Evolutionary conservation across 2,888 invertebrate genomes (phyloP).

Genomic region (Eulithis prunata): DNA sequence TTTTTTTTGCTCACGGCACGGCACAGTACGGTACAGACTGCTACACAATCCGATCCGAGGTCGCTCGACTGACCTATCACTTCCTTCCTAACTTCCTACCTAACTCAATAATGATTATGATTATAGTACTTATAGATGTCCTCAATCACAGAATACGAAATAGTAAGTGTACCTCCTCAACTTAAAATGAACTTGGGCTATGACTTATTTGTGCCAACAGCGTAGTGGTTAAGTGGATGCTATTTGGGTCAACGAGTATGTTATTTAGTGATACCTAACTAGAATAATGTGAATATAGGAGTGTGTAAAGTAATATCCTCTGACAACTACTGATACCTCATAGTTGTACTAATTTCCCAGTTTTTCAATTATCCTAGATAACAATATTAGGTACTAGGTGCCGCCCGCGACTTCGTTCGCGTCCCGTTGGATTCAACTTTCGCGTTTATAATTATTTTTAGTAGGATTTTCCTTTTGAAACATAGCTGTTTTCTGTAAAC

Average conservation of each 20-base stretch:
- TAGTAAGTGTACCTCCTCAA: conserved; percentile 13
- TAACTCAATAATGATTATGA: conserved; percentile 5
- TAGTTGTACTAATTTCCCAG: not conserved
- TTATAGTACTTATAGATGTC: conserved; percentile 15
- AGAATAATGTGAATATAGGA: conserved; percentile 6
- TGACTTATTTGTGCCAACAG: conserved; percentile 23
- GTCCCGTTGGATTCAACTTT: too few relatives aligned
- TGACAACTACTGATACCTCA: not conserved
- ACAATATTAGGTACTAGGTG: conserved; percentile 9
- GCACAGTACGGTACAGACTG: conserved; percentile 4
- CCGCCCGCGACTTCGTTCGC: too few relatives aligned
- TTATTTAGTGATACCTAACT: conserved; percentile 13
- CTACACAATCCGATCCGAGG: conserved; percentile 47
- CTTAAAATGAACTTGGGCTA: conserved; percentile 25
- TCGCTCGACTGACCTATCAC: conserved; percentile 51
- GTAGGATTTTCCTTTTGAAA: conserved; percentile 23
- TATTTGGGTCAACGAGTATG: conserved; percentile 29
- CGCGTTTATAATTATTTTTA: too few relatives aligned
- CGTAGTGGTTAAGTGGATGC: conserved; percentile 28
- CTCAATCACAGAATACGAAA: conserved; percentile 11
- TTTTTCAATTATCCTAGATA: conserved; percentile 4
- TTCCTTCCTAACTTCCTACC: conserved; percentile 50
- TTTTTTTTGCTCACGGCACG: conserved; percentile 59
- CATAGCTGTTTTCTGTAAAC: conserved; percentile 35
- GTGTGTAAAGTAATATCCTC: conserved; percentile 10